Conservation (phyloP, 2,113 vertebrate genomes). For the Onychorhynchus coronatus region DNA sequence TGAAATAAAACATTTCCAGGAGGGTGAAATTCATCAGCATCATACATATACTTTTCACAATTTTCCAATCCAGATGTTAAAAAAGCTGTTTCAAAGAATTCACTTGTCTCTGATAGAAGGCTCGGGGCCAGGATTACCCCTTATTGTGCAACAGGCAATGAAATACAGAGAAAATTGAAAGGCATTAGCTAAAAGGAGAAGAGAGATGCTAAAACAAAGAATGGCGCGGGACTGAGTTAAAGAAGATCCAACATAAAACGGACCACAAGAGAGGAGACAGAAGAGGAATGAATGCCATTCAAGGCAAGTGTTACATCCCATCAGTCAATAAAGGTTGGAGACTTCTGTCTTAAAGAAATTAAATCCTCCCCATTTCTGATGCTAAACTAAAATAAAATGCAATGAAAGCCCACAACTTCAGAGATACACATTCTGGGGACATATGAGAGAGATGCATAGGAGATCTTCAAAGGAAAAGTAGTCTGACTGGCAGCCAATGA, state of each 20-base stretch:
- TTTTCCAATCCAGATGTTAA: conserved; percentile 36
- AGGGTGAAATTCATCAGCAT: conserved; percentile 11
- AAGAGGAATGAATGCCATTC: neutral
- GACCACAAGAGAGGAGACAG: neutral
- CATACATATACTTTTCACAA: neutral
- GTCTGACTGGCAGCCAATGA: neutral
- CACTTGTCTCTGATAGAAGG: neutral
- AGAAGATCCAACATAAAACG: neutral
- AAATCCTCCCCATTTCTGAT: neutral
- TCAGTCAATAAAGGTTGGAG: neutral
- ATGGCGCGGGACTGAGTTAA: neutral
- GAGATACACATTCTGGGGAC: neutral
- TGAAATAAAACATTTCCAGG: conserved; percentile 50
- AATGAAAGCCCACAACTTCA: neutral
- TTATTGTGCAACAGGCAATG: neutral
- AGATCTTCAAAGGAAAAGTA: neutral
- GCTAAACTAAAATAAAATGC: neutral
- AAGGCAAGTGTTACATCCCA: neutral
- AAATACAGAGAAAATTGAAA: neutral
- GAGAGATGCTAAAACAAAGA: neutral
- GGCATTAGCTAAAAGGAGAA: neutral
- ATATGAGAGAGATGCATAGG: neutral
- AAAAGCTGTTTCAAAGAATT: neutral
- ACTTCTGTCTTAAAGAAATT: neutral
- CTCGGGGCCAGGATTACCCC: neutral